These are phyloP conservation scores for Allacma fusca DNA, from an alignment of 2,888 invertebrate species.

Conservation along the genomic window DNA sequence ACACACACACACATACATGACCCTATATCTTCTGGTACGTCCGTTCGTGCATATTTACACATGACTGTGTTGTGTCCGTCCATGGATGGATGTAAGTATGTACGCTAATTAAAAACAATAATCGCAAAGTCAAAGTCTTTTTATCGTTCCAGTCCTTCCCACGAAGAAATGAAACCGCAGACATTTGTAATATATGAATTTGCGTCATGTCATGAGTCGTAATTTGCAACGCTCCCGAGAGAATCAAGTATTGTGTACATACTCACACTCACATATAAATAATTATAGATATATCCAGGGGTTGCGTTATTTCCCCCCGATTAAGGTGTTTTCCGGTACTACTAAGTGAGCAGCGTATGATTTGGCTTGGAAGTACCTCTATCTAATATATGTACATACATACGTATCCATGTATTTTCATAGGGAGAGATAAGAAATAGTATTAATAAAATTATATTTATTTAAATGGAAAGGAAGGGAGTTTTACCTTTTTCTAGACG, in stretches of 20 bases:
- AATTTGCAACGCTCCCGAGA: slow-evolving; percentile 24
- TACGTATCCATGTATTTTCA: too few species aligned
- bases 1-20: too few species aligned
- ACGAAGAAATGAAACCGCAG: slow-evolving; percentile 33
- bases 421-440: not conserved
- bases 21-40: too few species aligned
- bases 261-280: too few species aligned
- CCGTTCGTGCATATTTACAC: too few species aligned
- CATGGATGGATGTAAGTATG: not conserved
- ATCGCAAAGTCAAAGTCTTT: not conserved
- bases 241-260: slow-evolving; percentile 21
- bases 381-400: not conserved
- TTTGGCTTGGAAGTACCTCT: not conserved
- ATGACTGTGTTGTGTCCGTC: too few species aligned
- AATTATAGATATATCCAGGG: too few species aligned
- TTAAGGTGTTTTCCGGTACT: too few species aligned
- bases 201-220: slow-evolving; percentile 33
- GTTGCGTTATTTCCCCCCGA: too few species aligned
- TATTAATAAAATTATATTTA: not conserved
- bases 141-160: slow-evolving; percentile 17
- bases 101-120: not conserved
- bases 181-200: slow-evolving; percentile 20
- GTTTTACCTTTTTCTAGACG: too few species aligned
- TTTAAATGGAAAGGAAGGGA: not conserved
- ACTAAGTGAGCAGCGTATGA: too few species aligned